Conservation (phyloP, 2,888 invertebrate species). For the Ryuthela nishihirai region DNA sequence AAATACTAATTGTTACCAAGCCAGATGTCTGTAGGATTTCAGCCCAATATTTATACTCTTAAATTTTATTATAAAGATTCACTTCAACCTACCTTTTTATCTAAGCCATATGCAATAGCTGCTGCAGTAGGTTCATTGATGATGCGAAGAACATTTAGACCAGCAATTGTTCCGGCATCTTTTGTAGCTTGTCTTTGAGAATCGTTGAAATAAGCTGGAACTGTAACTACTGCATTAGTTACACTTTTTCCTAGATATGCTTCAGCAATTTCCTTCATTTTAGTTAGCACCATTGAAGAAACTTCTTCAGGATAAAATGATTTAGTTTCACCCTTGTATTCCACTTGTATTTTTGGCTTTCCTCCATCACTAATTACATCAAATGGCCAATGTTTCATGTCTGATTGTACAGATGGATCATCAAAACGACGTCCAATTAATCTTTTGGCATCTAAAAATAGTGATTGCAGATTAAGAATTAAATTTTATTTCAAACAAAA, state of each 20-base stretch:
- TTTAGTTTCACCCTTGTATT: constrained; percentile 51
- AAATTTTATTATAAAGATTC: too few relatives aligned
- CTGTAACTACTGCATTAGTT: constrained; percentile 43
- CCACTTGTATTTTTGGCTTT: constrained; percentile 52
- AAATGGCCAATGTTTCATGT: constrained; percentile 83
- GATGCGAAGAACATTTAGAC: constrained; percentile 51
- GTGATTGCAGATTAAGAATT: too few relatives aligned
- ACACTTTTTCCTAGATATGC: constrained; percentile 43
- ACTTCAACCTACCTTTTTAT: constrained; percentile 52
- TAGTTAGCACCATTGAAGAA: constrained; percentile 64
- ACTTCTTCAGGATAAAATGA: constrained; percentile 66
- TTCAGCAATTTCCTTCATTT: constrained; percentile 63
- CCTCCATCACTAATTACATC: constrained; percentile 64
- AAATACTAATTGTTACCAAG: too few relatives aligned
- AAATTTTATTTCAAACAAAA: too few relatives aligned
- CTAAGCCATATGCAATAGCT: constrained; percentile 41
- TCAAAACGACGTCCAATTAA: constrained; percentile 76
- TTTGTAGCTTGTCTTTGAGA: constrained; percentile 51
- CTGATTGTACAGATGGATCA: constrained; percentile 70
- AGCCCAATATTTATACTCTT: too few relatives aligned
- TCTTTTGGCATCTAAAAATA: constrained; percentile 65
- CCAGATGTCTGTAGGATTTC: too few relatives aligned
- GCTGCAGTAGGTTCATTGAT: constrained; percentile 51
- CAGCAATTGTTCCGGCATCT: constrained; percentile 50
- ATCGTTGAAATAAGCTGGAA: constrained; percentile 45